Evolutionary conservation across 1,140 invertebrate species (phyloP).

Genomic region (Zaprionus lachaisei): DNA sequence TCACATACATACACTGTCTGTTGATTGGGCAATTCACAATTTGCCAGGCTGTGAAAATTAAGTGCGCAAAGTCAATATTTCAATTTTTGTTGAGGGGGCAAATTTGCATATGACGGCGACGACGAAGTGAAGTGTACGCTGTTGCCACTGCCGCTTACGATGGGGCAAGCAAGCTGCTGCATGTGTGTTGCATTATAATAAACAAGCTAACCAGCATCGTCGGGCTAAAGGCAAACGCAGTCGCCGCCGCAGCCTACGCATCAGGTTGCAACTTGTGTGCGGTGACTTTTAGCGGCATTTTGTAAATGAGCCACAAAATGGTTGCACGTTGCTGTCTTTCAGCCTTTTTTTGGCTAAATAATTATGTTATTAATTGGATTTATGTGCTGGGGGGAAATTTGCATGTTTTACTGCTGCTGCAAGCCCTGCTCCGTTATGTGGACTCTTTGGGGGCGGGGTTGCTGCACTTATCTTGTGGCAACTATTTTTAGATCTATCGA

Average conservation of each 20-base stretch:
- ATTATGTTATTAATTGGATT: conserved; percentile 83
- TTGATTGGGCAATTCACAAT: conserved; percentile 77
- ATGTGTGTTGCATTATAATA: conserved; percentile 44
- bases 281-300: conserved; percentile 43
- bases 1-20: conserved; percentile 10
- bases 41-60: conserved; percentile 72
- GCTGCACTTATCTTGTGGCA: conserved; percentile 53
- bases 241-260: conserved; percentile 43
- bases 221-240: neutral
- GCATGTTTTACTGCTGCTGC: conserved; percentile 37
- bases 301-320: conserved; percentile 69
- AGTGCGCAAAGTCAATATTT: conserved; percentile 82
- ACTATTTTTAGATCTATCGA: conserved; percentile 78
- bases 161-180: conserved; percentile 11
- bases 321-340: conserved; percentile 44
- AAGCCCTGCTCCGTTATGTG: conserved; percentile 21
- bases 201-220: conserved; percentile 56
- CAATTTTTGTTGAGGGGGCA: conserved; percentile 56
- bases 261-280: conserved; percentile 32
- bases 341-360: conserved; percentile 55
- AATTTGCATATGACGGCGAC: conserved; percentile 55
- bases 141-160: neutral
- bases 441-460: conserved; percentile 34
- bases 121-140: conserved; percentile 34
- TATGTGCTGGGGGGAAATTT: conserved; percentile 66